Percentiles rank a stretch among this genome's conserved stretches.
phyloP scores from a whole-genome alignment of 2,797 vertebrate genomes.

The Odontamblyopus lacepedii region DNA sequence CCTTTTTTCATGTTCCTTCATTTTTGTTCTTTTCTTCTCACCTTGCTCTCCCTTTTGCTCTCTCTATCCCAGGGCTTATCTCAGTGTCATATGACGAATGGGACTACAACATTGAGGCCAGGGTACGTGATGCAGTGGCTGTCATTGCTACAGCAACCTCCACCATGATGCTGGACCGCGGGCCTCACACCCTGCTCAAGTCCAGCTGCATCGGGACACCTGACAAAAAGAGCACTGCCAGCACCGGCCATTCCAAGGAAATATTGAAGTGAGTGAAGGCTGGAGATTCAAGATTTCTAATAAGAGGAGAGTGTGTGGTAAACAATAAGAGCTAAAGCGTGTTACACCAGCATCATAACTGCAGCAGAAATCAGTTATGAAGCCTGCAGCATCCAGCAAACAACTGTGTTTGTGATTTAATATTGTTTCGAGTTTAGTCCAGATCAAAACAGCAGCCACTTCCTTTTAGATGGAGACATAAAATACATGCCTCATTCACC shows the following conservation, averaged over 20 bases:
- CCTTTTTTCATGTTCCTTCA: conserved; percentile 1
- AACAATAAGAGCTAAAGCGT: conserved; percentile 1
- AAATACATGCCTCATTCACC: conserved; percentile 15
- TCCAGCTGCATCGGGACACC: conserved; percentile 94
- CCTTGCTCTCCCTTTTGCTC: conserved; percentile 29
- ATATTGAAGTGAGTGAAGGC: conserved; percentile 78
- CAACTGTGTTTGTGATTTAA: conserved; percentile 30
- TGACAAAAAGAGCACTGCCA: conserved; percentile 83
- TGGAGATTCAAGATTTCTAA: conserved; percentile 1
- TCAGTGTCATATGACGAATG: conserved; percentile 98
- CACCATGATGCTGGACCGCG: conserved; percentile 96
- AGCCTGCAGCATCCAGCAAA: conserved; percentile 11
- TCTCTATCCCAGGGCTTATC: conserved; percentile 82
- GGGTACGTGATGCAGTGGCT: conserved; percentile 97
- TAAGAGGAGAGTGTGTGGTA: not conserved
- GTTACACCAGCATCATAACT: conserved; percentile 16
- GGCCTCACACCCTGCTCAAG: conserved; percentile 93
- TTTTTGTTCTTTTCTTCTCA: conserved; percentile 10
- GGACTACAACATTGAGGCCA: conserved; percentile 97
- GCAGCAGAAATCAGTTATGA: conserved; percentile 13
- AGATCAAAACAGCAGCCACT: conserved; percentile 4
- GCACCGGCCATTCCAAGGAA: conserved; percentile 77
- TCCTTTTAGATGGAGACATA: not conserved
- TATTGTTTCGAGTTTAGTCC: conserved; percentile 22
- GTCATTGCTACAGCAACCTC: conserved; percentile 98